Base-by-base conservation (phyloP, 2,797 vertebrate species). In the Lepilemur ruficaudatus region DNA sequence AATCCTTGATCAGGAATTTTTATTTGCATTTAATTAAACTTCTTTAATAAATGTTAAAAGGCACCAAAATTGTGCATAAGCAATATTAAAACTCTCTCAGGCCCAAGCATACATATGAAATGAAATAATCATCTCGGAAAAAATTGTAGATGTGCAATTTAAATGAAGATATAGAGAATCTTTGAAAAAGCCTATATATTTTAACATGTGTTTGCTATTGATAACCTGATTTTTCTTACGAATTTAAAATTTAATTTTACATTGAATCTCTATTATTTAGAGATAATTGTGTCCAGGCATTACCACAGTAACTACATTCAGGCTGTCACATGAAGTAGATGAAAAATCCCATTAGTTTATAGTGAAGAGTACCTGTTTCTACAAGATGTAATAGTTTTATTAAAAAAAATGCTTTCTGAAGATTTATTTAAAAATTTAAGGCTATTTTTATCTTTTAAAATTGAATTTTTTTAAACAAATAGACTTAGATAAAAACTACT, bases 11-110 rank as follows among this genome's bases (percentile, higher is more conserved):
- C 52, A 48, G 25, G 43, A 82, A n/a, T 35, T 94, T 96, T 95
- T 90, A 94, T 93, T 95, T 95, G 28, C 43, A 90, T 72, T 90
- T 89, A n/a, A 97, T 97, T 97, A 96, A 94, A 41, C 43, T 96
- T 95, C 82, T 97, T 93, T 92, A 96, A 93, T 93, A 89, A 92
- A 95, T 89, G 7, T 79, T 92, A 76, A 95, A 90, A 92, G 61
- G 28, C 28, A 86, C 38, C 32, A 91, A 90, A 93, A 82, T 6
- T 85, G 61, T 84, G 46, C 38, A 73, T 67, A 94, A 87, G 23
- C 35, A 72, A 91, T 93, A 69, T 55, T 72, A 79, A 87, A 95
- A 96, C 63, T 65, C 48, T 78, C 28, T 72, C 61, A 89, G 35
- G 50, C 18, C 88, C 67, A 72, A 61, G 12, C 17, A 70, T 72